phyloP scores from a whole-genome alignment of 1,140 invertebrate genomes.

The Anthonomus grandis region DNA sequence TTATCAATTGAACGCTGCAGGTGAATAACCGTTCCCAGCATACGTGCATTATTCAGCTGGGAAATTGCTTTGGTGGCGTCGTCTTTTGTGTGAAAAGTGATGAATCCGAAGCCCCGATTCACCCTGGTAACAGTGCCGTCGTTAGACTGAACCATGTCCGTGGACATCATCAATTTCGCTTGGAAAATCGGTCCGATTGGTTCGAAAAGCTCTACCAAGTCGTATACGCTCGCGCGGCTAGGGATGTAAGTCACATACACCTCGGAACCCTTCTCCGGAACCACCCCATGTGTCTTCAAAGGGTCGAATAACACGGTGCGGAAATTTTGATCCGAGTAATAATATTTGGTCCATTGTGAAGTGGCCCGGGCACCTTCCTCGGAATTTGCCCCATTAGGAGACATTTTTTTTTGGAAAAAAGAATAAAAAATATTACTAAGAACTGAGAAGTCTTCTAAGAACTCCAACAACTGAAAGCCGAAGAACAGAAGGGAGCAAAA shows the following conservation, averaged over 20 bases:
- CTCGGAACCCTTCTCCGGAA: slow-evolving; percentile 11
- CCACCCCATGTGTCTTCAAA: background rate
- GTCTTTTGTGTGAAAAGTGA: slow-evolving; percentile 23
- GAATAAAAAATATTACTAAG: too few species aligned
- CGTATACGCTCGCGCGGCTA: slow-evolving; percentile 6
- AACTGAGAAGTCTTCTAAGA: too few species aligned
- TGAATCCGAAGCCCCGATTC: slow-evolving; percentile 30
- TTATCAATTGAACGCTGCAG: slow-evolving; percentile 56
- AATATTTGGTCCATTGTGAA: too few species aligned
- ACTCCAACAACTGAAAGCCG: too few species aligned
- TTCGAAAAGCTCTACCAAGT: slow-evolving; percentile 28
- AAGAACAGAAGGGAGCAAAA: too few species aligned
- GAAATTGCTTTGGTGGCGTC: slow-evolving; percentile 9
- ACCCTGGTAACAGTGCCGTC: slow-evolving; percentile 38
- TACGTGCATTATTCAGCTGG: slow-evolving; percentile 6
- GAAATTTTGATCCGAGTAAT: too few species aligned
- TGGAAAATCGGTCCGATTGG: slow-evolving; percentile 20
- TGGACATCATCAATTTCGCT: slow-evolving; percentile 23
- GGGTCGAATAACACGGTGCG: background rate
- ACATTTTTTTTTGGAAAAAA: too few species aligned
- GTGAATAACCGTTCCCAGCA: background rate
- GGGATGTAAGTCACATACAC: slow-evolving; percentile 26
- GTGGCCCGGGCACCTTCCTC: too few species aligned
- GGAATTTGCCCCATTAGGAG: too few species aligned
- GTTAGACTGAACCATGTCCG: background rate